phyloP scores from a whole-genome alignment of 2,113 vertebrate species.

The Python bivittatus region DNA sequence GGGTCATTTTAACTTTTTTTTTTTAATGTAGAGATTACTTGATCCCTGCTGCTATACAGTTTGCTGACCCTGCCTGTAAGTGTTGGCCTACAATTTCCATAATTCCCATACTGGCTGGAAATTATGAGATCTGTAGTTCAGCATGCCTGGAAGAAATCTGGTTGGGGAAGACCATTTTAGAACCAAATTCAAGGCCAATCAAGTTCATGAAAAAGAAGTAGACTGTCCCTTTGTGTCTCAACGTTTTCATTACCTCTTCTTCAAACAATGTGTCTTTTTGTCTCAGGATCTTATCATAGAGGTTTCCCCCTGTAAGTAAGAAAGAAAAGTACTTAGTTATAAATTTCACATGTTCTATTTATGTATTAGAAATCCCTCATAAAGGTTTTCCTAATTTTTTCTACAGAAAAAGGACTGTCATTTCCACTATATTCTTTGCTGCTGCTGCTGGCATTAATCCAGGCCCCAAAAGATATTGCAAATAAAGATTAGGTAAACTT shows the following conservation, averaged over 20 bases:
- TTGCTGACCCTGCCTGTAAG: background rate
- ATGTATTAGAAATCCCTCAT: background rate
- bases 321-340: constrained; percentile 55
- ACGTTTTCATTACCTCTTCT: constrained; percentile 83
- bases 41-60: background rate
- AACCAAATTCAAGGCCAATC: constrained; percentile 23
- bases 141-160: background rate
- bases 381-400: constrained; percentile 15
- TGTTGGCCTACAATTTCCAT: background rate
- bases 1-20: background rate
- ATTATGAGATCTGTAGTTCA: background rate
- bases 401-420: constrained; percentile 18
- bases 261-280: constrained; percentile 90
- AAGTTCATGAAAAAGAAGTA: constrained; percentile 30
- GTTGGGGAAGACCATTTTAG: background rate
- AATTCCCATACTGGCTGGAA: background rate
- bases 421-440: constrained; percentile 29
- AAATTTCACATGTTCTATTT: constrained; percentile 17
- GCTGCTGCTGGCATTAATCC: background rate
- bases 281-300: constrained; percentile 94
- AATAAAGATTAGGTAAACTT: background rate
- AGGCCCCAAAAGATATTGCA: background rate
- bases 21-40: background rate
- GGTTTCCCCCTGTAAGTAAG: constrained; percentile 87
- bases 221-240: constrained; percentile 28